A percentile compares a stretch with the other conserved stretches of the same genome.
These are phyloP conservation scores for Parnassius glacialis DNA, from an alignment of 2,888 invertebrate genomes.

Conservation along the genomic window DNA sequence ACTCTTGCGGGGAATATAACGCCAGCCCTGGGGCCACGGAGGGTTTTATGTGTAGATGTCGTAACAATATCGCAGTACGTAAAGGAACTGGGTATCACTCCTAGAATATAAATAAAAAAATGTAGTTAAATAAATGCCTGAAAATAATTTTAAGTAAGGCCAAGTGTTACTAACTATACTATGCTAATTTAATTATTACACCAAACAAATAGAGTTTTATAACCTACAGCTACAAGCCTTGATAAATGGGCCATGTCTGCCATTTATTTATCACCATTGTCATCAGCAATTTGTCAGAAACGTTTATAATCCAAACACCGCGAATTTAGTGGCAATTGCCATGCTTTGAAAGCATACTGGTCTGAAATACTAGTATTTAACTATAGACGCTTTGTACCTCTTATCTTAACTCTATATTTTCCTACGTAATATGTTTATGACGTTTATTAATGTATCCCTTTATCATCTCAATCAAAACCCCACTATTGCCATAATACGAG, in stretches of 20 bases:
- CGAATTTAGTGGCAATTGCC: conserved; percentile 91
- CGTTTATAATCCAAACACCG: conserved; percentile 94
- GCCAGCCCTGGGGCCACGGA: conserved; percentile 93
- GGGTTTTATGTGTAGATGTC: conserved; percentile 97
- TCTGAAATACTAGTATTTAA: too few relatives aligned
- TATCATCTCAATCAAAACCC: too few relatives aligned
- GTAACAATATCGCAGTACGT: conserved; percentile 95
- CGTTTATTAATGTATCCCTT: too few relatives aligned
- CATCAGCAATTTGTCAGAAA: conserved; percentile 91
- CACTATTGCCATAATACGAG: too few relatives aligned
- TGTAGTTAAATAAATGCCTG: neutral
- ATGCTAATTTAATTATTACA: neutral
- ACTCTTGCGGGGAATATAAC: conserved; percentile 96
- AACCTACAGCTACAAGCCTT: conserved; percentile 93
- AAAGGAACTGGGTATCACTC: conserved; percentile 93
- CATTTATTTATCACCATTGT: conserved; percentile 92
- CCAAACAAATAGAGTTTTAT: conserved; percentile 8
- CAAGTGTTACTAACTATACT: neutral
- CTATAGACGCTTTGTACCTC: too few relatives aligned
- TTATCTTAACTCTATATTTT: too few relatives aligned
- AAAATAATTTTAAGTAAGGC: too few relatives aligned
- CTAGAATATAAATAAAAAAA: conserved; percentile 46
- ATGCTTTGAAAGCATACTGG: conserved; percentile 65
- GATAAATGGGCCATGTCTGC: conserved; percentile 98
- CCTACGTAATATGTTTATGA: too few relatives aligned